phyloP scores from a whole-genome alignment of 2,113 vertebrate species.

The Bungarus multicinctus region DNA sequence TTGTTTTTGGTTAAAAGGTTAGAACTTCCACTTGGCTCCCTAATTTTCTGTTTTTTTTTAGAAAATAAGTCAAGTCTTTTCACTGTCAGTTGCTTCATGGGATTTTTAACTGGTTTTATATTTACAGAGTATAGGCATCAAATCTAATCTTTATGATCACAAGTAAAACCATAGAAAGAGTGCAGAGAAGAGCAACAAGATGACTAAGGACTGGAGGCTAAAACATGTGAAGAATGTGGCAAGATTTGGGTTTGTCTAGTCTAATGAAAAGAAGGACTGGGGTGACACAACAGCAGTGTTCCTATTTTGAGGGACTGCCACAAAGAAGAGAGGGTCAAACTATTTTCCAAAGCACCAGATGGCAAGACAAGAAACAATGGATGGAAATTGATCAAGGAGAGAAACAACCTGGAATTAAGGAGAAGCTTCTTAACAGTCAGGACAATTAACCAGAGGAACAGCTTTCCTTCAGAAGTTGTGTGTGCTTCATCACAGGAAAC shows the following conservation, averaged over 20 bases:
- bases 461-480: not conserved
- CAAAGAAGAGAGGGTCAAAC: not conserved
- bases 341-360: not conserved
- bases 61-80: not conserved
- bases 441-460: not conserved
- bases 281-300: not conserved
- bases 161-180: not conserved
- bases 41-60: not conserved
- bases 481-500: not conserved
- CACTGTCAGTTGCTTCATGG: not conserved
- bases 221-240: not conserved
- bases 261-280: not conserved
- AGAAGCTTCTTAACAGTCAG: not conserved
- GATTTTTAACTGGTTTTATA: not conserved
- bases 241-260: not conserved
- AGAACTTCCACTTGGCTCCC: not conserved
- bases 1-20: not conserved
- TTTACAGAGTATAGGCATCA: not conserved
- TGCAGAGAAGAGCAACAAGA: not conserved
- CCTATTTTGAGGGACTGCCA: not conserved
- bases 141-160: not conserved
- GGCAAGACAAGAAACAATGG: not conserved
- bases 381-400: not conserved
- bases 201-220: not conserved
- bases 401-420: not conserved